Evolutionary conservation across 2,797 vertebrate genomes (phyloP), one percentile per base, ranked within the genome.

Genomic region (Falco novaeseelandiae): DNA sequence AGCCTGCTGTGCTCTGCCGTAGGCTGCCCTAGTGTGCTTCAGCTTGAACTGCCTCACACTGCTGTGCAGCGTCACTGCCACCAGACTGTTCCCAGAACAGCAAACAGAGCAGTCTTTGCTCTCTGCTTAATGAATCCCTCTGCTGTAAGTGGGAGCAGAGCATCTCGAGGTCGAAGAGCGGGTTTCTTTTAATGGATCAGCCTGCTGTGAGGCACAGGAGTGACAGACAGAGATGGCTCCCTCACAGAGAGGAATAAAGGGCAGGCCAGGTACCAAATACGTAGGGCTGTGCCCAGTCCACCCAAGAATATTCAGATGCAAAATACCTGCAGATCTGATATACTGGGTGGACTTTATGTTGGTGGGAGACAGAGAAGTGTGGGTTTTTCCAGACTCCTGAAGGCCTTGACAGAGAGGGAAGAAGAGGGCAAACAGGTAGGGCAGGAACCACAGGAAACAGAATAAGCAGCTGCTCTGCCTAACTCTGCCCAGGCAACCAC

Each of bases 81-180:
- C 80, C 85, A 95, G 72, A 48, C 83, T 92, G 87, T 78, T 95
- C 95, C 95, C 91, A 96, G 91, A 97, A 97, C 95, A 97, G 96
- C 89, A 96, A 96, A 92, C 87, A 91, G 93, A 96, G 72, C 79
- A 95, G 89, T 78, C 94, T 83, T 71, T 93, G 72, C 96, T 72
- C 83, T 88, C 90, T 65, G 88, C 62, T 69, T 96, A 93, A 95
- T 89, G 90, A 96, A 95, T 94, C 77, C 80, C 70, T 86, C 90
- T 95, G 87, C 77, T 86, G 62, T 65, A 76, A 95, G 94, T 90
- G 90, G 94, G 85, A 95, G 85, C 80, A 91, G 83, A 94, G 42
- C 83, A 93, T 87, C 83, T 79, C 0, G 70, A 93, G 91, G 95
- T 92, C 84, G 90, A 38, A 93, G 76, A 93, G 79, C 87, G 78